These are phyloP conservation scores for Orestias chungarensis DNA, from an alignment of 2,797 vertebrate genomes.

Conservation along the genomic window DNA sequence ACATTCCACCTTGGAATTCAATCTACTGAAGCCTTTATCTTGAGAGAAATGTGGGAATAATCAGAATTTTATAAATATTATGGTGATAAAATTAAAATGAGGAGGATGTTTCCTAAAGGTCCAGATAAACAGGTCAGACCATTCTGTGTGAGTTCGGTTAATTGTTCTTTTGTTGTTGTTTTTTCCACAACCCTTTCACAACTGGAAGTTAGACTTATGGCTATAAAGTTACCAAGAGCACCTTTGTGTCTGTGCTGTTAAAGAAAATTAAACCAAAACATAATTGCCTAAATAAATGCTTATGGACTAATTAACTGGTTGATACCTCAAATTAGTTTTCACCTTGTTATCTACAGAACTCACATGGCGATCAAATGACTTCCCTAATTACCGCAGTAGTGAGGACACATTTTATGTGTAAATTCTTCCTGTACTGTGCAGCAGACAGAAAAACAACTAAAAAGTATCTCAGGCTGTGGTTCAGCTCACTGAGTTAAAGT, in stretches of 20 bases:
- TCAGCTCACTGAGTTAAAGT: constrained; percentile 9
- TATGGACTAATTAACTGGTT: not conserved
- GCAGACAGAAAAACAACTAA: constrained; percentile 23
- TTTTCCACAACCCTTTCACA: not conserved
- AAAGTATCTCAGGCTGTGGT: constrained; percentile 29
- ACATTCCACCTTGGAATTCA: too few species aligned
- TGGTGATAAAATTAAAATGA: too few species aligned
- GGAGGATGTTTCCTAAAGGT: not conserved
- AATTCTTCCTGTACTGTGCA: constrained; percentile 21
- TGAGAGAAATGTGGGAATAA: too few species aligned
- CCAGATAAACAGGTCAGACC: not conserved
- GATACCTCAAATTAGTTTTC: not conserved
- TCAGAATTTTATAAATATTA: too few species aligned
- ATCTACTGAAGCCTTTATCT: too few species aligned
- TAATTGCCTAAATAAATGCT: not conserved
- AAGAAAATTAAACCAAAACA: not conserved
- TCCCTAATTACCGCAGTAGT: not conserved
- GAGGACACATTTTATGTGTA: not conserved
- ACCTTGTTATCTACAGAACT: not conserved
- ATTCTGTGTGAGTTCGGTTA: not conserved
- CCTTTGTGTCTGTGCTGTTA: not conserved
- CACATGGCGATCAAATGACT: too few species aligned
- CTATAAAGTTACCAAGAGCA: not conserved
- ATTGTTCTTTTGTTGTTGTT: too few species aligned
- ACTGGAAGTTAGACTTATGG: not conserved